phyloP scores from a whole-genome alignment of 2,888 invertebrate genomes.

The Beris morrisii region DNA sequence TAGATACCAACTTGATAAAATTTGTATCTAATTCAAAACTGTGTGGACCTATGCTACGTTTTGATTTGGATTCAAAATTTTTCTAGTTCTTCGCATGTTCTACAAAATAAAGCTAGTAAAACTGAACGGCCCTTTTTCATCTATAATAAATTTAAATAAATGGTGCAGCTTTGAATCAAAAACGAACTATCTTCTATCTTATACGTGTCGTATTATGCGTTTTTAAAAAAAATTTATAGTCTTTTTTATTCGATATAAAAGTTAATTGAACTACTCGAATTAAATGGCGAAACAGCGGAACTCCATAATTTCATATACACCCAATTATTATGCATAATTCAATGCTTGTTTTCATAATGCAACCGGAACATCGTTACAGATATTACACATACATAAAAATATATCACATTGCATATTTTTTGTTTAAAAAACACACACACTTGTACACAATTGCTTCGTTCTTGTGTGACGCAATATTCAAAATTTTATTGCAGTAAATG shows the following conservation, averaged over 20 bases:
- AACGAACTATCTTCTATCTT: background rate
- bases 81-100: no score
- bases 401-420: no score
- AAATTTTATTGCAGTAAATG: slow-evolving; percentile 15
- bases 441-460: slow-evolving; percentile 4
- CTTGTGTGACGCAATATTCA: slow-evolving; percentile 15
- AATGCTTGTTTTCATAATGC: no score
- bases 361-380: no score
- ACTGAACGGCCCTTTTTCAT: no score
- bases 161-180: slow-evolving; percentile 26
- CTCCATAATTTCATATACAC: slow-evolving; percentile 35
- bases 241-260: no score
- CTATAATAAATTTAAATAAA: background rate
- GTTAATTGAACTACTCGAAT: background rate
- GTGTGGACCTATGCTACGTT: no score
- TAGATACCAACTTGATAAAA: no score
- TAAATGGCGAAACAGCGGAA: slow-evolving; percentile 46
- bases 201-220: slow-evolving; percentile 21
- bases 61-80: no score
- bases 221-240: slow-evolving; percentile 19
- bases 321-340: background rate
- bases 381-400: no score
- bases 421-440: background rate
- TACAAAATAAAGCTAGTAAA: no score
- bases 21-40: no score